These are phyloP conservation scores for Lacanobia oleracea DNA, from an alignment of 2,888 invertebrate genomes.

Conservation along the genomic window DNA sequence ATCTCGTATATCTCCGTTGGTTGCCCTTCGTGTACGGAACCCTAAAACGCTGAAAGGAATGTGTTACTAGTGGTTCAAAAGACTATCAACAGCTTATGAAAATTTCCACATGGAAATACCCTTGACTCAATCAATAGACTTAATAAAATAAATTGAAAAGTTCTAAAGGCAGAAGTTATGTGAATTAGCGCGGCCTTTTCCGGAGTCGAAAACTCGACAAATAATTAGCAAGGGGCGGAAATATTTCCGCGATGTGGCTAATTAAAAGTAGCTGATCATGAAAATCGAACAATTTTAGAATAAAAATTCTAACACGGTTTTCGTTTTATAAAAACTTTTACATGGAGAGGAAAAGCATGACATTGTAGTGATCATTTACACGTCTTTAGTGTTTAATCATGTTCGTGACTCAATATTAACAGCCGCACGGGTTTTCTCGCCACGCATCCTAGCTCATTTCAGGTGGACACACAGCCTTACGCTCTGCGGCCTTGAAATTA, in stretches of 20 bases:
- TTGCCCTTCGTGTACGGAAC: no score
- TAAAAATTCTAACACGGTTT: neutral
- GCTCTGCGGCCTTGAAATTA: no score
- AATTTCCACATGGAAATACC: neutral
- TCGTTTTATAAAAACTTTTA: neutral
- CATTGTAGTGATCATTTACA: neutral
- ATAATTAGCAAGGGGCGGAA: conserved; percentile 21
- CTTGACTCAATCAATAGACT: conserved; percentile 2
- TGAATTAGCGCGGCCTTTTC: conserved; percentile 12
- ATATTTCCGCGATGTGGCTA: neutral
- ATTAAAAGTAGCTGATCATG: conserved; percentile 12
- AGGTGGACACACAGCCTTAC: no score
- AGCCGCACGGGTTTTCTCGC: no score
- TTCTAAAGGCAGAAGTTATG: conserved; percentile 19
- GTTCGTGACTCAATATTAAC: no score
- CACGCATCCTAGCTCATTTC: no score
- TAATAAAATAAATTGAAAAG: conserved; percentile 18
- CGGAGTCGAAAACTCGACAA: conserved; percentile 11
- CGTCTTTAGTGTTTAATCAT: neutral
- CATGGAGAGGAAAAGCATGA: neutral
- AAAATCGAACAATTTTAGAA: neutral
- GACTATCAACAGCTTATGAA: neutral
- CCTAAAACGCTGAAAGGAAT: no score
- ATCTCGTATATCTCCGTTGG: no score
- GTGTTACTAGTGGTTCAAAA: neutral